Percentiles rank a stretch among this genome's conserved stretches.
These are phyloP conservation scores for Macroramphosus scolopax DNA, from an alignment of 2,797 vertebrate genomes.

Conservation along the genomic window DNA sequence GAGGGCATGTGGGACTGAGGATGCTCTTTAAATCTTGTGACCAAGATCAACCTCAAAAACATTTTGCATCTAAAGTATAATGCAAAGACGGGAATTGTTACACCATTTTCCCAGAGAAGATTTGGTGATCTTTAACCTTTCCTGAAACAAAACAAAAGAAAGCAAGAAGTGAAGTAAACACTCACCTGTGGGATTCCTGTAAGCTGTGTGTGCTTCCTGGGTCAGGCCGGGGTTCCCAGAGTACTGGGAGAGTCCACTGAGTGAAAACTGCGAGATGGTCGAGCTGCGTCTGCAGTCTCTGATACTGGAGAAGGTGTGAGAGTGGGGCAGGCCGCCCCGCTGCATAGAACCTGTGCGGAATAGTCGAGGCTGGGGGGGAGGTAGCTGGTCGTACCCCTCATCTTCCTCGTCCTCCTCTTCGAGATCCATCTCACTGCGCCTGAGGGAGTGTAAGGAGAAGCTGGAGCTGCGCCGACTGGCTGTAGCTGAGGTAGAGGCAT, in stretches of 20 bases:
- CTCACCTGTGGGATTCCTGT: slow-evolving; percentile 87
- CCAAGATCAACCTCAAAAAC: slow-evolving; percentile 1
- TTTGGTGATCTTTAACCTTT: too few relatives aligned
- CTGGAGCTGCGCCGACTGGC: slow-evolving; percentile 87
- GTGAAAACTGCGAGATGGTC: slow-evolving; percentile 84
- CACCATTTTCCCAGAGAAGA: too few relatives aligned
- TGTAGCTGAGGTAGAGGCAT: slow-evolving; percentile 90
- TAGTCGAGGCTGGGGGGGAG: slow-evolving; percentile 91
- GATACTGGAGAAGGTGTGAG: slow-evolving; percentile 95
- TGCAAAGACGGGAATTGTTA: too few relatives aligned
- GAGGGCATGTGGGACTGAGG: too few relatives aligned
- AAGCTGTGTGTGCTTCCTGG: slow-evolving; percentile 75
- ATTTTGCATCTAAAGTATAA: too few relatives aligned
- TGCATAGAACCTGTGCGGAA: slow-evolving; percentile 91
- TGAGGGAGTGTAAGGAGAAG: slow-evolving; percentile 83
- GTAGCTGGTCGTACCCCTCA: slow-evolving; percentile 91
- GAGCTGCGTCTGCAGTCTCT: slow-evolving; percentile 91
- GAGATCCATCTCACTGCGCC: slow-evolving; percentile 85
- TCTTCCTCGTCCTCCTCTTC: slow-evolving; percentile 90
- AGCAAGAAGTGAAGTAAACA: not conserved
- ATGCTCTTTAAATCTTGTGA: slow-evolving; percentile 16
- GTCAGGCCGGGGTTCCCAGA: slow-evolving; percentile 74
- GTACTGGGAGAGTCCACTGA: slow-evolving; percentile 81
- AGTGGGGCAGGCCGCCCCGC: slow-evolving; percentile 89
- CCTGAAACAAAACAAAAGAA: too few relatives aligned